Evolutionary conservation across 2,888 invertebrate species (phyloP).

Genomic region (Lissonota sp.): DNA sequence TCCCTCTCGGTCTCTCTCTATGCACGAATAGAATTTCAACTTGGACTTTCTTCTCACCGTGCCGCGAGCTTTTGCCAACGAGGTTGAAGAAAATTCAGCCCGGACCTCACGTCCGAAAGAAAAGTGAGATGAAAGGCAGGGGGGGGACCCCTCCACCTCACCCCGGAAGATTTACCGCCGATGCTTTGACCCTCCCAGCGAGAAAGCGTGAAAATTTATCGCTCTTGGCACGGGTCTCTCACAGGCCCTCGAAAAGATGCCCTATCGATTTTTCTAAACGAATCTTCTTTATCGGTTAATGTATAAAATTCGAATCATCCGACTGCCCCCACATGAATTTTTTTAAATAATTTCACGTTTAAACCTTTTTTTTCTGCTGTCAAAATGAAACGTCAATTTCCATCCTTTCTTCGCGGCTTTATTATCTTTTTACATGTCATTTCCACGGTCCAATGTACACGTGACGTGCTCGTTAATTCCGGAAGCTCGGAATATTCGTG

Average conservation of each 20-base stretch:
- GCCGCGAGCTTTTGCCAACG: slow-evolving; percentile 13
- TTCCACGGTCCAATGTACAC: background rate
- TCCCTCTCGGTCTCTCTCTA: background rate
- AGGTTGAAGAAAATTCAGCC: slow-evolving; percentile 20
- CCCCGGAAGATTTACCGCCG: background rate
- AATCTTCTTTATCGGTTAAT: too few relatives aligned
- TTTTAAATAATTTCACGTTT: too few relatives aligned
- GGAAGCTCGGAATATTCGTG: slow-evolving; percentile 26
- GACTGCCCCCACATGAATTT: too few relatives aligned
- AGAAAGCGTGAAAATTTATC: background rate
- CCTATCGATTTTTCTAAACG: too few relatives aligned
- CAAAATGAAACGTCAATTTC: slow-evolving; percentile 5
- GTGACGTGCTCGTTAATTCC: slow-evolving; percentile 1
- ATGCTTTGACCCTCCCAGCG: background rate
- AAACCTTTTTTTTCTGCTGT: too few relatives aligned
- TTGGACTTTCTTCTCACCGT: background rate
- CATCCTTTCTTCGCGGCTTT: background rate
- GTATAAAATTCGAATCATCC: too few relatives aligned
- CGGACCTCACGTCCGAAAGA: slow-evolving; percentile 3
- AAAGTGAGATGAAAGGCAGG: background rate
- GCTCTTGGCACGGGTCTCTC: background rate
- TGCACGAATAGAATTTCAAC: slow-evolving; percentile 45
- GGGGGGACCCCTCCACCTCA: background rate
- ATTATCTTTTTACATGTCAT: too few relatives aligned
- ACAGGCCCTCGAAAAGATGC: background rate